Base-by-base conservation (phyloP, 2,888 invertebrate genomes). In the Dolichopus griseipennis region DNA sequence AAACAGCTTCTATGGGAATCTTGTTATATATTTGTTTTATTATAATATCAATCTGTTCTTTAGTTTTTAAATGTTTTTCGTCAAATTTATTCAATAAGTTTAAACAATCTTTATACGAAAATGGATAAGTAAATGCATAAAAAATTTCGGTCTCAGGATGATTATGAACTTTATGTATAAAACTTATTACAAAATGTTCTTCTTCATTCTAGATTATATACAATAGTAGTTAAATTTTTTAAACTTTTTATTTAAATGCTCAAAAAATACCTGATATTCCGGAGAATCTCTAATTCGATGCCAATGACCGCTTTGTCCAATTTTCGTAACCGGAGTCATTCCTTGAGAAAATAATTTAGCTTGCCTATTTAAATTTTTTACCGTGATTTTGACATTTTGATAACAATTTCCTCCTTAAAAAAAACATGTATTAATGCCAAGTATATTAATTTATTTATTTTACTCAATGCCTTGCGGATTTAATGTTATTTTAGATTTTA, bases 91-190 rank as follows among this genome's bases (percentile, higher is more conserved):
- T 85, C 34, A 95, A 82, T 75, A 88, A 86, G 71, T 88, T 87
- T 79, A 92, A 91, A 67, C 92, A 84, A 75, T 95, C 94, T 0
- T 86, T 85, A 77, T 93, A 95, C 0, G 93, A 90, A 82, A 89
- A 95, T 2, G 95, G 95, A 81, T 91, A 95, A 8, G 94, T 94
- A 81, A 95, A 95, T 0, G 95, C 94, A 82, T 95, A 92, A 81
- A 92, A 95, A 9, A 89, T 89, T 6, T 89, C 87, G 22, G 90
- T 88, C 71, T 88, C 86, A 4, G 83, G 74, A 82, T 88, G 92
- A 74, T 90, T 92, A 68, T 86, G 85, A 21, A 89, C 87, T 33
- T 85, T 84, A 78, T 87, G 90, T 76, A 87, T 87, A 81, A 92
- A 92, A 71, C 88, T 89, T 73, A 92, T 81, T 2, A 87, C 88